Evolutionary conservation across 2,888 invertebrate species (phyloP), one percentile per base, ranked within the genome.

Genomic region (Rotaria sp.): DNA sequence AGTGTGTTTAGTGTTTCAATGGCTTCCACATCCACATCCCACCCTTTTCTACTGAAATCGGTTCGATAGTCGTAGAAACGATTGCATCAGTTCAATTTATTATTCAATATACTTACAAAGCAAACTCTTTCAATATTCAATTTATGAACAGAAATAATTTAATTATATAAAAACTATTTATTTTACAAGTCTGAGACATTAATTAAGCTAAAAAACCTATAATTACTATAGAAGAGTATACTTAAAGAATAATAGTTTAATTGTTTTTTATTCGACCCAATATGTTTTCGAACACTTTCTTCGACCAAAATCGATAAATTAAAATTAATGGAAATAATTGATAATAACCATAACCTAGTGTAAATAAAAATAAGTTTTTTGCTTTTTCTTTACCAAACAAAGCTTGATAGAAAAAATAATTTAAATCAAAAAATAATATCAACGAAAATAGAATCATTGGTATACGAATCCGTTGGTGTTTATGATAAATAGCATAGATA

Each of bases 331-430:
- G 75, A 26, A 75, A 75, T 75, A 75, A 11, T 75, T 75, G 75
- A 75, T 75, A 75, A 75, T 75, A 75, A 26, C 75, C 75, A 75
- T 75, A 75, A 10, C 5, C 75, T 41, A 75, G 45, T 26, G 45
- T 75, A 75, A 75, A 75, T 41, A 75, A 75, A 8, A 75, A 11
- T 75, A 75, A 45, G 45, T 75, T 75, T 26, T 26, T 13, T 11
- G 26, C 38, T 45, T 75, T 75, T 75, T 75, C 75, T 41, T 11
- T 8, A 75, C 75, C 75, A 41, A 38, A 75, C 26, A 75, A 10
- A 38, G 75, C 75, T 75, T 75, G 75, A 75, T 75, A 75, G 13
- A 75, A 75, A 15, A 75, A 75, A 75, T 75, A 75, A 38, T 41
- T 41, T 10, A 75, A 41, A 45, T 75, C 75, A 41, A 75, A 75